Evolutionary conservation across 2,797 vertebrate species (phyloP), one percentile per base, ranked within the genome.

Genomic region (Sebastes hopkinsi): DNA sequence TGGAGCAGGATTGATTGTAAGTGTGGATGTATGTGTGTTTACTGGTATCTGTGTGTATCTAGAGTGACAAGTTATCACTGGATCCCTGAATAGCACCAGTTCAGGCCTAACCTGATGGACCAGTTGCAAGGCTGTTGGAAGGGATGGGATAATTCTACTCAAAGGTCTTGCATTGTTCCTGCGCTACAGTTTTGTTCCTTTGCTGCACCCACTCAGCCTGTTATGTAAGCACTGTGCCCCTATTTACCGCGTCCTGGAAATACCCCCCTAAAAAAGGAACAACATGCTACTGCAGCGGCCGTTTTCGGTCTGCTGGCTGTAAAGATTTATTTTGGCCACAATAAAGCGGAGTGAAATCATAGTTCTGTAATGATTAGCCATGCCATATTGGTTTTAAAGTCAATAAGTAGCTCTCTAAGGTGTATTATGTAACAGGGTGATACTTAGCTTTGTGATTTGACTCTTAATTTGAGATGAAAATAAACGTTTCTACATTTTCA

Each of bases 41-140:
- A 52, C 66, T 66, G 42, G 82, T 89, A 79, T 91, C 68, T 88
- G 80, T 87, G 83, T 84, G 86, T 86, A 81, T 88, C 81, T 87
- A 76, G 76, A 79, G 78, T 75, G 90, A 88, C 84, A 72, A 70
- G 87, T 90, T 86, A 89, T 93, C 86, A 92, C 88, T 92, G 78
- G 90, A 95, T 92, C 89, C 91, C 75, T 92, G 92, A 91, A 88
- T 91, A 86, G 89, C 83, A 71, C 79, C 29, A 50, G 85, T 91
- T 94, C 95, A 94, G 91, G 95, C 86, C 90, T 82, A 95, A 96
- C 96, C 94, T 93, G 96, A 93, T 67, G 5, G 86, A 96, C 96
- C 91, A 93, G 96, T 96, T 95, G 59, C 75, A 36, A 78, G 68
- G 79, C 77, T 88, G 75, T 82, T 75, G 66, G 79, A 91, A 90